These are phyloP conservation scores for Sphenodon punctatus DNA, from an alignment of 2,797 vertebrate genomes.

Conservation along the genomic window DNA sequence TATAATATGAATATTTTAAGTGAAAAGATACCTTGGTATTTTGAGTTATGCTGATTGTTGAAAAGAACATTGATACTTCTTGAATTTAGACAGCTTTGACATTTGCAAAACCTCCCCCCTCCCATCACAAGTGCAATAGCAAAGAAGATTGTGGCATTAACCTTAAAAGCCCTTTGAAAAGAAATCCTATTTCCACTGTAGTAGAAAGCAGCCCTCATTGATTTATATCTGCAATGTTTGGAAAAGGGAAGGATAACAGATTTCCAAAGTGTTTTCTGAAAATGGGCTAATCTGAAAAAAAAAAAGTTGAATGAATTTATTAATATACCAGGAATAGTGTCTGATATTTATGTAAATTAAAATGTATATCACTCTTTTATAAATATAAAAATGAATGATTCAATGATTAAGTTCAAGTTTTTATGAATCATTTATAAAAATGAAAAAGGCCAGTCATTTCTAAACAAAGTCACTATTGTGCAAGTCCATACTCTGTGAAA, in stretches of 20 bases:
- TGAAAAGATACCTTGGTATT: not conserved
- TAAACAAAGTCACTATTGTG: not conserved
- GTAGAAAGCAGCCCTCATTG: not conserved
- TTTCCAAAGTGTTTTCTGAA: not conserved
- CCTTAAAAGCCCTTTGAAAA: not conserved
- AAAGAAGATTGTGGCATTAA: not conserved
- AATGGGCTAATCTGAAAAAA: no score
- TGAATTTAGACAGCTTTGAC: not conserved
- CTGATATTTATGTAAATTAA: not conserved
- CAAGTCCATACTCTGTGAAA: not conserved
- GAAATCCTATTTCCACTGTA: not conserved
- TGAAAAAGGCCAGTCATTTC: no score
- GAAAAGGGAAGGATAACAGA: not conserved
- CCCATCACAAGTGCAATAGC: no score
- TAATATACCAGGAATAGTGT: not conserved
- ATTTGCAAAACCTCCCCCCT: constrained; percentile 14
- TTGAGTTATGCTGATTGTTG: not conserved
- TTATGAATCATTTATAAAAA: no score
- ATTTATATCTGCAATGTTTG: not conserved
- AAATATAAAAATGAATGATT: no score
- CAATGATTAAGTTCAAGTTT: not conserved
- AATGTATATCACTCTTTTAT: not conserved
- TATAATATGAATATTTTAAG: not conserved
- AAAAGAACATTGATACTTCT: not conserved
- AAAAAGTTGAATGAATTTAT: constrained; percentile 3